Evolutionary conservation across 2,888 invertebrate genomes (phyloP), one percentile per base, ranked within the genome.

Genomic region (Eupithecia subumbrata): DNA sequence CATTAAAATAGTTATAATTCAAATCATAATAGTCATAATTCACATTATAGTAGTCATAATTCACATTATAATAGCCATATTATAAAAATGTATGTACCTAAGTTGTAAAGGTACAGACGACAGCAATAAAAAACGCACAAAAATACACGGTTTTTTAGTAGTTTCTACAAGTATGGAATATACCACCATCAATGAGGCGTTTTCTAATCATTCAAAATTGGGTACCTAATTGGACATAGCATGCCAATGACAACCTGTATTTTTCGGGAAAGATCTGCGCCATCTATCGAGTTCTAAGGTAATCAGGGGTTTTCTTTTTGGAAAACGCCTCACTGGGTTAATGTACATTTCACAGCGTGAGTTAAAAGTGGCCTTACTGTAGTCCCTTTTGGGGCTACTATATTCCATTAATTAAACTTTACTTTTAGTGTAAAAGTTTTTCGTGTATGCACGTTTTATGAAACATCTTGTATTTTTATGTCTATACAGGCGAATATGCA

Each of bases 311-410:
- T 2, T 56, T 25, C 22, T 25, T 25, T 25, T 60, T 25, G 5
- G 25, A 25, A 60, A 60, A 60, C 25, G 60, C 60, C 60, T 60
- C 12, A 1, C 4, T 60, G 12, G 25, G 56, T 9, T 9, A 1
- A 52, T 30, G n/a, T 0, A n/a, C 22, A n/a, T 52, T 56, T 60
- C 4, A 25, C 25, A 25, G 22, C 1, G 60, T 14, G 60, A 25
- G 25, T 60, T 25, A 60, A 56, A 60, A 25, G 60, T 60, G 60
- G 60, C 60, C 60, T 60, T 60, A 60, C 60, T 60, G 56, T 11
- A 22, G 22, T 14, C 25, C 60, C 60, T 60, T 25, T 60, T 60
- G 60, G 60, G 60, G 25, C 12, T 60, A 25, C 25, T 25, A 5
- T 25, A 25, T 60, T 60, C 11, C 5, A 60, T 22, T 22, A 56